Evolutionary conservation across 2,888 invertebrate species (phyloP).

Genomic region (Drosophila mimica): DNA sequence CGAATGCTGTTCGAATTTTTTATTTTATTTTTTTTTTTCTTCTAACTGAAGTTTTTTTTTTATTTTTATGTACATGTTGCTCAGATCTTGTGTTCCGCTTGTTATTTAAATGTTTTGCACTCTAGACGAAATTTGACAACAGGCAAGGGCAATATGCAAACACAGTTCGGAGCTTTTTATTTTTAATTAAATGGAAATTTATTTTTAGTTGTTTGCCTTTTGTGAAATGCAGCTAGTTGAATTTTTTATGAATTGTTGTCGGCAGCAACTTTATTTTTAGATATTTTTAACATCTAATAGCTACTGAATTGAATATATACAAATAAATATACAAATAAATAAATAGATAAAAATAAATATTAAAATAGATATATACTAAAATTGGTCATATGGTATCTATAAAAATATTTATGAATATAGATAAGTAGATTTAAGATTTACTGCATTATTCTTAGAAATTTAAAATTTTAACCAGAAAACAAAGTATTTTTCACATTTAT

Average conservation of each 20-base stretch:
- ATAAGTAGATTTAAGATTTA: too few relatives aligned
- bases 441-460: neutral
- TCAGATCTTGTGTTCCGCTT: slow-evolving; percentile 27
- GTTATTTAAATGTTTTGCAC: slow-evolving; percentile 21
- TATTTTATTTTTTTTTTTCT: slow-evolving; percentile 16
- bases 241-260: neutral
- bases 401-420: neutral
- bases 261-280: neutral
- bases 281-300: neutral
- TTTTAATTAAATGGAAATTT: neutral
- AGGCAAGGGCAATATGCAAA: neutral
- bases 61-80: slow-evolving; percentile 15
- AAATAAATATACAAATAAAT: too few relatives aligned
- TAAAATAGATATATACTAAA: neutral
- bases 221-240: neutral
- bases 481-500: neutral
- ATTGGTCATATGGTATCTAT: neutral
- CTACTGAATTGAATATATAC: neutral
- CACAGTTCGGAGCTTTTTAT: neutral
- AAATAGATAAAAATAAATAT: too few relatives aligned
- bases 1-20: slow-evolving; percentile 17
- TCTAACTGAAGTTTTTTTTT: neutral
- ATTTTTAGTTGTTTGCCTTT: neutral
- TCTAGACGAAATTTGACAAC: slow-evolving; percentile 13
- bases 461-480: neutral